Conservation (phyloP, 64 coral and sea anemone genomes). For the Exaiptasia diaphana region DNA sequence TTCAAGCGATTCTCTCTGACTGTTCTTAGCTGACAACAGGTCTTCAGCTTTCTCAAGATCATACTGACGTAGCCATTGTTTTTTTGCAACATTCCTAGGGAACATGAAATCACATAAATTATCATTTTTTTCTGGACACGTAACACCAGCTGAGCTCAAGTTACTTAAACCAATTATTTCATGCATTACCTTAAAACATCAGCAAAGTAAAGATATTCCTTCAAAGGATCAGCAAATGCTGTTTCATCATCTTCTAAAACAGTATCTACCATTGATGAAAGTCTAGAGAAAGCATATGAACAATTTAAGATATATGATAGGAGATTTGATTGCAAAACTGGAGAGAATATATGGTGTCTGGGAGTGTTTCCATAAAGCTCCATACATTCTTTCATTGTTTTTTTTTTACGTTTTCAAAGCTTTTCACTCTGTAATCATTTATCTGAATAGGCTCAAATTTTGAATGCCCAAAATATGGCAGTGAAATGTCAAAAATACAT, state of each 20-base stretch:
- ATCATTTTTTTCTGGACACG: not conserved
- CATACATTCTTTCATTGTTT: too few relatives aligned
- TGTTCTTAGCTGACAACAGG: conserved; percentile 49
- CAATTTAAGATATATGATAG: too few relatives aligned
- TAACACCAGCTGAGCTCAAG: not conserved
- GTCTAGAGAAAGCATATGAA: conserved; percentile 24
- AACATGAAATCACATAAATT: not conserved
- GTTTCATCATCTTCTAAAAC: conserved; percentile 79
- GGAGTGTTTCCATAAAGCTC: too few relatives aligned
- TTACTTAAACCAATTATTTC: not conserved
- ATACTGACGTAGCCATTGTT: conserved; percentile 89
- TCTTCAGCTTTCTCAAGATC: conserved; percentile 95
- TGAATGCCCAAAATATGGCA: too few relatives aligned
- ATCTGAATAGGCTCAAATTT: too few relatives aligned
- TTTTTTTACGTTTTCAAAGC: too few relatives aligned
- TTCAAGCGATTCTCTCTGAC: conserved; percentile 64
- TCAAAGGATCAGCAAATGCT: conserved; percentile 77
- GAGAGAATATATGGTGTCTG: too few relatives aligned
- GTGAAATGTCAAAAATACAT: too few relatives aligned
- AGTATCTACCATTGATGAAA: conserved; percentile 76
- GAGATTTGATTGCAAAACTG: too few relatives aligned
- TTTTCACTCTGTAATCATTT: too few relatives aligned
- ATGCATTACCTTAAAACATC: conserved; percentile 75
- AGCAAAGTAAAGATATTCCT: conserved; percentile 83
- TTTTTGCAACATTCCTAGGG: conserved; percentile 71